A percentile compares a stretch with the other conserved stretches of the same genome.
Conservation (phyloP, 2,797 vertebrate species). For the Sebastes hubbsi region DNA sequence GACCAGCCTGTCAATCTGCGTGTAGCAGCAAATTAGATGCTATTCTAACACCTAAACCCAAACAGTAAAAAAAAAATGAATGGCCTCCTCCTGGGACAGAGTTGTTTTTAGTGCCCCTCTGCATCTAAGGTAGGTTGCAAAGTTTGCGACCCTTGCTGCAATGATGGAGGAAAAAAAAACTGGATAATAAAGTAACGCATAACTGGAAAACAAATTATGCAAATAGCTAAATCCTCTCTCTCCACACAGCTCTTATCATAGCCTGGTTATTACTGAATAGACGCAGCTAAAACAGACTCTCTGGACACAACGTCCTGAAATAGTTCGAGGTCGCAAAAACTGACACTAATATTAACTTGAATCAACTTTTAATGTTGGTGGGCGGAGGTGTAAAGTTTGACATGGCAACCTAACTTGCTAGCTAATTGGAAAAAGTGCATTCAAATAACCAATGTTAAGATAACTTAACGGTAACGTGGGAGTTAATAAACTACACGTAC, state of each 20-base stretch:
- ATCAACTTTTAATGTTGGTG: constrained; percentile 28
- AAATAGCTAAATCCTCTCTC: constrained; percentile 16
- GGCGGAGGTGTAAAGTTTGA: constrained; percentile 39
- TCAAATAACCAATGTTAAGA: constrained; percentile 5
- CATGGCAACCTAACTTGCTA: constrained; percentile 30
- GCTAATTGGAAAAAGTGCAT: constrained; percentile 16
- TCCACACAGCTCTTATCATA: background rate
- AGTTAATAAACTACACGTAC: background rate
- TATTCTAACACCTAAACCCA: constrained; percentile 10
- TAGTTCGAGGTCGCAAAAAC: constrained; percentile 35
- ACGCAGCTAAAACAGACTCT: constrained; percentile 11
- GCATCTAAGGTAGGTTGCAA: background rate
- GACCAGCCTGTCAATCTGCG: background rate
- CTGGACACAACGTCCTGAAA: constrained; percentile 15
- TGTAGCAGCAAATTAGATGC: background rate
- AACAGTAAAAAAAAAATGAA: constrained; percentile 2
- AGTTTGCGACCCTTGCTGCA: background rate
- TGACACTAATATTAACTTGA: constrained; percentile 48
- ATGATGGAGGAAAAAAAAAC: background rate
- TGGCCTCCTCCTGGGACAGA: background rate
- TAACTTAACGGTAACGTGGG: background rate
- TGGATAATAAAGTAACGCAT: constrained; percentile 9
- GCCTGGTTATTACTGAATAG: background rate
- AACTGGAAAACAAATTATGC: constrained; percentile 31
- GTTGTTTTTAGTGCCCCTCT: background rate